phyloP scores from a whole-genome alignment of 1,140 invertebrate genomes.

The Lordiphosa stackelbergi region DNA sequence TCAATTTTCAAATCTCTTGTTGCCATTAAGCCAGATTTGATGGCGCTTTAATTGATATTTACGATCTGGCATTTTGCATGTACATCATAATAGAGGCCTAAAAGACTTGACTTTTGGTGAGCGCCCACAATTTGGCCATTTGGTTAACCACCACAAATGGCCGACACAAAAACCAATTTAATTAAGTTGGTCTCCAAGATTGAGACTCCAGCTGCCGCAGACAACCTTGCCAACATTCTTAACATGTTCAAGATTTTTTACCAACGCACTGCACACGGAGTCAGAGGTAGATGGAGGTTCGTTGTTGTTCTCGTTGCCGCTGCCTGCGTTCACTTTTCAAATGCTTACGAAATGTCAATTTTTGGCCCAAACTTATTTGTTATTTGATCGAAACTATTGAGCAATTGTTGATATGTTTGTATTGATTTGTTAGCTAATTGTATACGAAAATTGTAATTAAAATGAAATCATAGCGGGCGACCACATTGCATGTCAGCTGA shows the following conservation, averaged over 20 bases:
- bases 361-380: conserved; percentile 69
- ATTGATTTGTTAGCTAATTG: conserved; percentile 57
- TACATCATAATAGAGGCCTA: conserved; percentile 46
- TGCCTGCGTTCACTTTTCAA: conserved; percentile 67
- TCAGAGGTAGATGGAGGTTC: conserved; percentile 1
- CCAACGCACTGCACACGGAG: conserved; percentile 52
- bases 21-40: conserved; percentile 53
- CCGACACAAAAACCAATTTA: conserved; percentile 61
- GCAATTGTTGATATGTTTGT: conserved; percentile 57
- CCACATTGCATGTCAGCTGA: conserved; percentile 39
- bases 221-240: conserved; percentile 70
- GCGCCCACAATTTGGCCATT: conserved; percentile 49
- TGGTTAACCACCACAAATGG: conserved; percentile 50
- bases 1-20: conserved; percentile 39
- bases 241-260: conserved; percentile 66
- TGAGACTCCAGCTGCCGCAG: conserved; percentile 44
- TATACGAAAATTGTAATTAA: conserved; percentile 52
- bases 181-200: conserved; percentile 56
- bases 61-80: conserved; percentile 34
- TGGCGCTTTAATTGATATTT: conserved; percentile 63
- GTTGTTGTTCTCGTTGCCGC: conserved; percentile 14
- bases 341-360: conserved; percentile 63
- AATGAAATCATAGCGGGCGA: conserved; percentile 44
- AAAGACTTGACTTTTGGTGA: conserved; percentile 33
- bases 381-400: conserved; percentile 63